phyloP scores from a whole-genome alignment of 1,140 invertebrate species.

The Micrasema minimum region DNA sequence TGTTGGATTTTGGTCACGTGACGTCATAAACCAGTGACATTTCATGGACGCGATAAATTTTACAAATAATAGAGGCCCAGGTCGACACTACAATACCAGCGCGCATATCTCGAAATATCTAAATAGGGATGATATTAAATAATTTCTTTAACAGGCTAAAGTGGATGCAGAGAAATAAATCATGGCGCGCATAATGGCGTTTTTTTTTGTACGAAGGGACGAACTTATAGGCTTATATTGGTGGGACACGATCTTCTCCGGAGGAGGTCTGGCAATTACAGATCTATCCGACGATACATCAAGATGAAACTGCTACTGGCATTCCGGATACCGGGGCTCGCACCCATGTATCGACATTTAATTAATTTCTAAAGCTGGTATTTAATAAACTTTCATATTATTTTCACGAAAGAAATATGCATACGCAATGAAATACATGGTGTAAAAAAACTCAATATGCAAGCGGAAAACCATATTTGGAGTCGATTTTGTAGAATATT shows the following conservation, averaged over 20 bases:
- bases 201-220: no score
- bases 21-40: no score
- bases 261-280: constrained; percentile 48
- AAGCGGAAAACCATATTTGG: no score
- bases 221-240: constrained; percentile 1
- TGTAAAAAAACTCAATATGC: no score
- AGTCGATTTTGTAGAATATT: no score
- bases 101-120: no score
- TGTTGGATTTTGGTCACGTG: no score
- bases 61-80: not conserved
- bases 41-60: not conserved
- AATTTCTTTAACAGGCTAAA: not conserved
- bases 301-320: constrained; percentile 42
- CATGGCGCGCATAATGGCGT: not conserved
- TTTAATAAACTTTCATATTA: not conserved
- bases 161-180: not conserved
- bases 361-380: not conserved
- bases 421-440: no score
- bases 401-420: not conserved
- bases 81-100: no score
- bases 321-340: not conserved
- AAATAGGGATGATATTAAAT: not conserved
- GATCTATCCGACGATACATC: constrained; percentile 45
- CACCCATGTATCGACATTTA: not conserved
- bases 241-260: constrained; percentile 43